phyloP scores from a whole-genome alignment of 2,113 vertebrate species.

The Cephalopholis sonnerati region DNA sequence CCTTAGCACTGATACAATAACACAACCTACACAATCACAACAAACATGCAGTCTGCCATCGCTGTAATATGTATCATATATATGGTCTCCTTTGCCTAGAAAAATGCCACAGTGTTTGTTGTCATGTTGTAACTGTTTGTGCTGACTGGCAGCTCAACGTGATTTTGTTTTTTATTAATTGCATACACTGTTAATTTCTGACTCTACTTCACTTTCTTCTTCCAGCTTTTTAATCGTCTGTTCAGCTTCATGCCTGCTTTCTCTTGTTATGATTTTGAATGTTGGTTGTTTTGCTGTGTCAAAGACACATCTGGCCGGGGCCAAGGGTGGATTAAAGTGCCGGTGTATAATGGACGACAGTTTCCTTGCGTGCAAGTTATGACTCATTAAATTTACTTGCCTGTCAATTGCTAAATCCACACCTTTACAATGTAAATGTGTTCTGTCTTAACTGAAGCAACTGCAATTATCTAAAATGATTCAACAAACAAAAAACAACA shows the following conservation, averaged over 20 bases:
- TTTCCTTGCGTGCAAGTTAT: neutral
- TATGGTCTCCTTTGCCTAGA: neutral
- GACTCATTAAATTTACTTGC: neutral
- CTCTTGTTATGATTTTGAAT: constrained; percentile 1
- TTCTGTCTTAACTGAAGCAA: neutral
- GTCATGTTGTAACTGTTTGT: neutral
- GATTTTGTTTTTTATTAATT: neutral
- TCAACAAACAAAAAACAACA: too few relatives aligned
- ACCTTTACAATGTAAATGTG: neutral
- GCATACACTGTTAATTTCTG: neutral
- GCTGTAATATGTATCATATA: neutral
- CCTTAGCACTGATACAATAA: neutral
- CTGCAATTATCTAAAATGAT: neutral
- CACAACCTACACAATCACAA: neutral
- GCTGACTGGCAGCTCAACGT: neutral
- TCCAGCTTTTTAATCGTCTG: neutral
- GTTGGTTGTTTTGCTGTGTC: neutral
- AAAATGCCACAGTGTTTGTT: neutral
- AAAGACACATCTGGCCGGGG: neutral
- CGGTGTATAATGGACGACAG: neutral
- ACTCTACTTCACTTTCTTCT: neutral
- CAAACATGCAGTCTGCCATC: neutral
- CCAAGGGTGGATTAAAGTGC: neutral
- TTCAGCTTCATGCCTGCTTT: neutral
- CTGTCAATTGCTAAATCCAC: neutral